Conservation (phyloP, 1,140 invertebrate species). For the Nebria ingens region DNA sequence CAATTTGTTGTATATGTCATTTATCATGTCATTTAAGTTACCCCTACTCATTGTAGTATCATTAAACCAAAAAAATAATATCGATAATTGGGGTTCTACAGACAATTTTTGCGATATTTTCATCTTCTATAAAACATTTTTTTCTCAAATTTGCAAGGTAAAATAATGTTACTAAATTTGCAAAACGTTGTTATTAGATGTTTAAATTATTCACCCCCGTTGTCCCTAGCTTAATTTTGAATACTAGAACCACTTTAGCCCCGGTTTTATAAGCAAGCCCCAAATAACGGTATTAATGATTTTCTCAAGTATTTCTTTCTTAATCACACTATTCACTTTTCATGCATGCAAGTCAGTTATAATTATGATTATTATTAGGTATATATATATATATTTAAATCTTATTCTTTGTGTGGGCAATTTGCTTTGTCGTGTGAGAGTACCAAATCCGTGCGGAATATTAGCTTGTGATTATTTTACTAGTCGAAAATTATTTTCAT, state of each 20-base stretch:
- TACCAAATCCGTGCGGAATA: neutral
- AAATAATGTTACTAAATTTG: too few relatives aligned
- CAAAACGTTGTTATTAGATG: too few relatives aligned
- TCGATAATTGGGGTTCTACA: too few relatives aligned
- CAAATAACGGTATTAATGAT: too few relatives aligned
- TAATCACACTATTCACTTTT: neutral
- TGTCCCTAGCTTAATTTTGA: too few relatives aligned
- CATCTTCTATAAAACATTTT: too few relatives aligned
- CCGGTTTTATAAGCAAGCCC: too few relatives aligned
- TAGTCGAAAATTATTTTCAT: neutral
- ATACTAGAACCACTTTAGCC: too few relatives aligned
- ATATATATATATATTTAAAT: neutral
- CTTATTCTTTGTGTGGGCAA: neutral
- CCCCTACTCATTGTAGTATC: neutral
- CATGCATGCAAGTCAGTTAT: neutral
- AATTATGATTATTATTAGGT: too few relatives aligned
- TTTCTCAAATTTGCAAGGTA: too few relatives aligned
- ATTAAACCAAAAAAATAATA: neutral
- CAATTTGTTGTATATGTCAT: neutral
- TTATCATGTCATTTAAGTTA: neutral
- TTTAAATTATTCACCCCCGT: too few relatives aligned
- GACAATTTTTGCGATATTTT: too few relatives aligned
- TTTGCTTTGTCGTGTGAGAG: conserved; percentile 4
- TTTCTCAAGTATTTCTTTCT: neutral
- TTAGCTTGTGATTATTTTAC: conserved; percentile 7